Evolutionary conservation across 23 tunicate species (phyloP).

Genomic region (Phallusia fumigata): DNA sequence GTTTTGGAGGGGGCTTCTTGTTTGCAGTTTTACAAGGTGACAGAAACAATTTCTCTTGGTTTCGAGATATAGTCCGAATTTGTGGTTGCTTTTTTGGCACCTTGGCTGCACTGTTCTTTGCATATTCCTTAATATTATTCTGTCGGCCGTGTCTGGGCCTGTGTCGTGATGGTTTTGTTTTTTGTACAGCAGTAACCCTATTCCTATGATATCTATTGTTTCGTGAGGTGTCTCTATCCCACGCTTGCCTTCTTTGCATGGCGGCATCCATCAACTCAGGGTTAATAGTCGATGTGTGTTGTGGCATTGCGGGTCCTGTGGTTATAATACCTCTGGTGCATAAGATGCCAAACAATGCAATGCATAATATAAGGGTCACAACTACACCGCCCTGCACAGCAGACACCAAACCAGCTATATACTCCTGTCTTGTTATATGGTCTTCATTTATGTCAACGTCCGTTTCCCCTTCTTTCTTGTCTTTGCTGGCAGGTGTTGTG

Average conservation of each 20-base stretch:
- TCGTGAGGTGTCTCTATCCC: neutral
- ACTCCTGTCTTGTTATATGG: constrained; percentile 35
- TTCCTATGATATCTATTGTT: neutral
- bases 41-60: neutral
- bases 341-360: constrained; percentile 18
- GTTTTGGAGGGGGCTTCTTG: neutral
- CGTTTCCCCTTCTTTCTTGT: neutral
- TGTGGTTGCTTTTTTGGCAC: neutral
- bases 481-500: neutral
- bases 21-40: neutral
- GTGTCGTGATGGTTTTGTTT: neutral
- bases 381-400: constrained; percentile 57
- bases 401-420: constrained; percentile 24
- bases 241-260: constrained; percentile 14
- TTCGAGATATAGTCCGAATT: neutral
- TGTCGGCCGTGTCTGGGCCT: neutral
- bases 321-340: constrained; percentile 47
- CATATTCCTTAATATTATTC: too few relatives aligned
- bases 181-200: neutral
- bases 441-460: neutral
- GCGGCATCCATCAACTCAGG: constrained; percentile 5
- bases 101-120: neutral
- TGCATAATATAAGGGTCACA: constrained; percentile 28
- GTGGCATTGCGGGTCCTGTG: constrained; percentile 1
- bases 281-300: constrained; percentile 17